Evolutionary conservation across 2,113 vertebrate species (phyloP).

Genomic region (Cnemophilus loriae): DNA sequence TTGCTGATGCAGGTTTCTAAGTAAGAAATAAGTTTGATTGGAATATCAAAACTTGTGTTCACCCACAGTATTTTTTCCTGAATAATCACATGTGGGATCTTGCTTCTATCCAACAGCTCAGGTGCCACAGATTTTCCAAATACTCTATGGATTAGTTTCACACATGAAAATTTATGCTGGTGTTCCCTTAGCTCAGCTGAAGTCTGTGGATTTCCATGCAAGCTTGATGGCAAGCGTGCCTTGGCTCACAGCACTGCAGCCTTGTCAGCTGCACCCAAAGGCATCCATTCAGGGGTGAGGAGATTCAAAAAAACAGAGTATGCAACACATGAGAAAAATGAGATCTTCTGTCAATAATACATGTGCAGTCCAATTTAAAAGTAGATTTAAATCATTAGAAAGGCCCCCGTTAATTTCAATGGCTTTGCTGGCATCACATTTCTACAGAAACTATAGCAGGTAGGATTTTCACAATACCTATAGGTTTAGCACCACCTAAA

Average conservation of each 20-base stretch:
- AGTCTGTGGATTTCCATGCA: not conserved
- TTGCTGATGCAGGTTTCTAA: not conserved
- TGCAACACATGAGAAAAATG: not conserved
- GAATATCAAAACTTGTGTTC: not conserved
- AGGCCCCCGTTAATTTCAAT: not conserved
- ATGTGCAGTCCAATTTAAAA: not conserved
- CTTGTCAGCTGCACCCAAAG: not conserved
- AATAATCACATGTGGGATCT: not conserved
- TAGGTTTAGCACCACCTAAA: not conserved
- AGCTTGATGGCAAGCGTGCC: rapidly evolving
- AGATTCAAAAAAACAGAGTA: not conserved
- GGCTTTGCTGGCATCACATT: not conserved
- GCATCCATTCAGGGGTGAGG: not conserved
- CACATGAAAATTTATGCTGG: not conserved
- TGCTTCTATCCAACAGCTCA: not conserved
- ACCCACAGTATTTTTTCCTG: not conserved
- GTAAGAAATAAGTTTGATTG: not conserved
- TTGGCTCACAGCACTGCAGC: not conserved
- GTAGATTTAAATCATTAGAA: not conserved
- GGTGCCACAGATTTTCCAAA: not conserved
- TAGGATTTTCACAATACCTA: not conserved
- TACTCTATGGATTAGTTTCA: not conserved
- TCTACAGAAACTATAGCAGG: not conserved
- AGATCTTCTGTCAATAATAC: not conserved
- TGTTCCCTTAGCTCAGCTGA: not conserved